These are phyloP conservation scores for Caenorhabditis plicata DNA, from an alignment of 2,888 invertebrate genomes.

Conservation along the genomic window DNA sequence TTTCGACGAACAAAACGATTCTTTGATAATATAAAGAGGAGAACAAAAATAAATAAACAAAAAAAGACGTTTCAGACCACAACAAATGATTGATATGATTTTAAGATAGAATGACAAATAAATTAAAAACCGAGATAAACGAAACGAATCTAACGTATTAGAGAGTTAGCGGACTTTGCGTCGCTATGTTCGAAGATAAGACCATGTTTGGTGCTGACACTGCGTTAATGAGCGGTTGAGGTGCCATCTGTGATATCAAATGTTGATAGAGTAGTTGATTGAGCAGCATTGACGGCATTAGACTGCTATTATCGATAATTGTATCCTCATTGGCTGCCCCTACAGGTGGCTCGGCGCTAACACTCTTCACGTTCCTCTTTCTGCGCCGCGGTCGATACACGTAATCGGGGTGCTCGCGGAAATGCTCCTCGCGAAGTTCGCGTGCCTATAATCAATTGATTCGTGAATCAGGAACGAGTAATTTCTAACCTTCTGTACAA, in stretches of 20 bases:
- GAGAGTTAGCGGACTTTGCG: background rate
- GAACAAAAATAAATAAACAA: too few species aligned
- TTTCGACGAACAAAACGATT: too few species aligned
- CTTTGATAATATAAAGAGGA: too few species aligned
- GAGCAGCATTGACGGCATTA: background rate
- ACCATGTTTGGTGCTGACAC: too few species aligned
- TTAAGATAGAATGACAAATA: background rate
- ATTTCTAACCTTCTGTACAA: slow-evolving; percentile 32
- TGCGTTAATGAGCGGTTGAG: too few species aligned
- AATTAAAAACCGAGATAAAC: background rate
- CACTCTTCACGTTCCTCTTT: slow-evolving; percentile 18
- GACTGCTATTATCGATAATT: too few species aligned
- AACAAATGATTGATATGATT: background rate
- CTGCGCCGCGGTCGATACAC: slow-evolving; percentile 43
- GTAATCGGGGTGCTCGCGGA: slow-evolving; percentile 40
- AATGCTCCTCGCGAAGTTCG: slow-evolving; percentile 40
- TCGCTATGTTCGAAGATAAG: too few species aligned
- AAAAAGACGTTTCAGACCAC: background rate
- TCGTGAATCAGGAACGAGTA: too few species aligned
- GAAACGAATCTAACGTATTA: background rate
- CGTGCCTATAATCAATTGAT: slow-evolving; percentile 29
- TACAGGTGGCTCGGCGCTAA: slow-evolving; percentile 4
- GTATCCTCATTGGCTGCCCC: too few species aligned
- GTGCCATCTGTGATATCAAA: background rate
- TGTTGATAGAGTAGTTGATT: background rate